Evolutionary conservation across 2,113 vertebrate species (phyloP).

Genomic region (Lagopus muta): DNA sequence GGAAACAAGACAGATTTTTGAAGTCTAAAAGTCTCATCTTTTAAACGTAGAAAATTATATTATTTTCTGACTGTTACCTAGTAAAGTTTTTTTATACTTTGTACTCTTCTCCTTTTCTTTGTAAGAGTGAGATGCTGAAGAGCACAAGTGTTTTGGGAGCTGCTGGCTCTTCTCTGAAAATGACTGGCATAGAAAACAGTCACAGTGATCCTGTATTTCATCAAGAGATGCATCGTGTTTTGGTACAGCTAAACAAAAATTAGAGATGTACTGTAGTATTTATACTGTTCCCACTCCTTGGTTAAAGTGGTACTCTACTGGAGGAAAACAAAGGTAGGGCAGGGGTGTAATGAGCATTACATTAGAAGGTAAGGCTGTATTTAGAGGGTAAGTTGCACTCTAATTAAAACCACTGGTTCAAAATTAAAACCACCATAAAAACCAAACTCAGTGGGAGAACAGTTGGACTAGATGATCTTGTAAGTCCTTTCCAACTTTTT

Average conservation of each 20-base stretch:
- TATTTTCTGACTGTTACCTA: neutral
- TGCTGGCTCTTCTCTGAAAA: neutral
- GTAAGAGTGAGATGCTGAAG: neutral
- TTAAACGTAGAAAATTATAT: neutral
- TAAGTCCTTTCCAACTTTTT: too few species aligned
- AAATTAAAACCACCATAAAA: neutral
- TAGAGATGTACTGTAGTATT: neutral
- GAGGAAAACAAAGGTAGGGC: neutral
- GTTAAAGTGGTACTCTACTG: neutral
- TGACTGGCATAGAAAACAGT: neutral
- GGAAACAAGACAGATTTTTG: neutral
- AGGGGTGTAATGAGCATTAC: neutral
- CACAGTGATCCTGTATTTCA: neutral
- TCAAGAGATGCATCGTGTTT: neutral
- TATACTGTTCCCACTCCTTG: neutral
- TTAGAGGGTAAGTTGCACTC: neutral
- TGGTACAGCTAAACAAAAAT: neutral
- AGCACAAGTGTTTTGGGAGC: neutral
- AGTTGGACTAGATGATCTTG: too few species aligned
- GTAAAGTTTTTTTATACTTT: neutral
- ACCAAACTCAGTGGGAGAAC: neutral
- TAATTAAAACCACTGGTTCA: neutral
- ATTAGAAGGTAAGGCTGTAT: neutral
- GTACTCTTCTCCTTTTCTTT: neutral
- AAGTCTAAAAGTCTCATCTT: neutral